Percentiles rank a stretch among this genome's conserved stretches.
Evolutionary conservation across 2,888 invertebrate genomes (phyloP).

Genomic region (Pantelozetes paolii): DNA sequence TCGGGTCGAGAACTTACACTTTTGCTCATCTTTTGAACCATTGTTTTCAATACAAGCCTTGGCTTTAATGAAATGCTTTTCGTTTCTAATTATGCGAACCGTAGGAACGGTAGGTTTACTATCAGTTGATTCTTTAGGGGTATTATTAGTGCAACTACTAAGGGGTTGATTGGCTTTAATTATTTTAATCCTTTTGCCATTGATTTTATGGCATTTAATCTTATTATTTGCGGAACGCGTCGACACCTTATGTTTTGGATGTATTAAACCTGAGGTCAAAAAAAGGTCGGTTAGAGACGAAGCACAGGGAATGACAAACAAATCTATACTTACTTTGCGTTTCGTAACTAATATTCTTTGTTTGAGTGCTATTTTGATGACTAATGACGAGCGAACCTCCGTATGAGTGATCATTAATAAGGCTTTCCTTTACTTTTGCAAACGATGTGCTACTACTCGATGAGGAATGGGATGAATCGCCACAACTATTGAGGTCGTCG

Average conservation of each 20-base stretch:
- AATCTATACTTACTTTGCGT: constrained; percentile 34
- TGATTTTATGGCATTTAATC: constrained; percentile 30
- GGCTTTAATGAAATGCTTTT: constrained; percentile 23
- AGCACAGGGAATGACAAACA: not conserved
- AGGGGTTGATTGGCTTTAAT: constrained; percentile 25
- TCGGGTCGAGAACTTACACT: constrained; percentile 24
- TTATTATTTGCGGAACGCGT: not conserved
- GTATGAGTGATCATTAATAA: constrained; percentile 42
- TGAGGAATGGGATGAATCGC: constrained; percentile 1
- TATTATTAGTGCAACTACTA: not conserved
- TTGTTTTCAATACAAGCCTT: constrained; percentile 4
- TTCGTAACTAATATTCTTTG: too few relatives aligned
- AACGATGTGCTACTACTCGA: constrained; percentile 28
- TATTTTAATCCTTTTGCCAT: constrained; percentile 23
- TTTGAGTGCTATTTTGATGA: constrained; percentile 11
- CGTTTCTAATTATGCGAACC: constrained; percentile 26
- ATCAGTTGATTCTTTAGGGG: not conserved
- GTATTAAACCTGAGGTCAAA: constrained; percentile 19
- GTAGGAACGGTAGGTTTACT: not conserved
- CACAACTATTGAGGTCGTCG: constrained; percentile 17
- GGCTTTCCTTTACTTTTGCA: constrained; percentile 28
- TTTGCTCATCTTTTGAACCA: not conserved
- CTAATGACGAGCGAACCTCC: constrained; percentile 38
- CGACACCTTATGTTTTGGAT: constrained; percentile 24
- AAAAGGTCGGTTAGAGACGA: too few relatives aligned